phyloP scores from a whole-genome alignment of 2,797 vertebrate species.

The Pipistrellus nathusii region DNA sequence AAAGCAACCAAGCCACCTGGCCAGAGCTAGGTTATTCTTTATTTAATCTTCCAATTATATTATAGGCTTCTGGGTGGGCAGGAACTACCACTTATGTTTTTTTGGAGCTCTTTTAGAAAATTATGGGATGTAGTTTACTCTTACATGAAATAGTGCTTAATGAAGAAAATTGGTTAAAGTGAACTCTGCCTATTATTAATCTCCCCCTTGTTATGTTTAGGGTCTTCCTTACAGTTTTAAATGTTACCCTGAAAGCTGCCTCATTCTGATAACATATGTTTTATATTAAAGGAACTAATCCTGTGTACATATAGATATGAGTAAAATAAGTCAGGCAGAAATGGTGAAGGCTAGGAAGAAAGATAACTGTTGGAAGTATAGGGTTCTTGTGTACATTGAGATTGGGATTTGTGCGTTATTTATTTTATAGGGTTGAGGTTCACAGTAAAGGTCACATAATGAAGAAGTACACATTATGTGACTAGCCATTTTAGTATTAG shows the following conservation, averaged over 20 bases:
- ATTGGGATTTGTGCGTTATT: conserved; percentile 41
- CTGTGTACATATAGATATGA: background rate
- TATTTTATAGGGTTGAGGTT: conserved; percentile 33
- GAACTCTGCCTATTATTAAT: background rate
- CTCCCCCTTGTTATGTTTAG: background rate
- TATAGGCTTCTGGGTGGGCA: background rate
- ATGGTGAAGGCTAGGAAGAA: conserved; percentile 3
- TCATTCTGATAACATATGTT: conserved; percentile 11
- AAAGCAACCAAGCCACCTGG: background rate
- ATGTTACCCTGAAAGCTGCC: background rate
- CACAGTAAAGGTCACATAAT: background rate
- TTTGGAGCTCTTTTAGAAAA: conserved; percentile 12
- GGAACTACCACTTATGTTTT: conserved; percentile 8
- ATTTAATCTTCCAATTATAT: conserved; percentile 24
- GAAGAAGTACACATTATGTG: background rate
- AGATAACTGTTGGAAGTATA: background rate
- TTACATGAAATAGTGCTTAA: background rate
- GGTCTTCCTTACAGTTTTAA: conserved; percentile 27
- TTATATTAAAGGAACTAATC: conserved; percentile 36
- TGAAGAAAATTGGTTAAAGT: conserved; percentile 31
- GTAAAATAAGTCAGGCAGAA: conserved; percentile 45
- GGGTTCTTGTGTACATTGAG: background rate
- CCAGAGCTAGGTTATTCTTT: background rate
- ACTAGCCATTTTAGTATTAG: conserved; percentile 40
- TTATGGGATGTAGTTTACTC: conserved; percentile 10